phyloP scores from a whole-genome alignment of 2,113 vertebrate genomes.

The Channa argus region DNA sequence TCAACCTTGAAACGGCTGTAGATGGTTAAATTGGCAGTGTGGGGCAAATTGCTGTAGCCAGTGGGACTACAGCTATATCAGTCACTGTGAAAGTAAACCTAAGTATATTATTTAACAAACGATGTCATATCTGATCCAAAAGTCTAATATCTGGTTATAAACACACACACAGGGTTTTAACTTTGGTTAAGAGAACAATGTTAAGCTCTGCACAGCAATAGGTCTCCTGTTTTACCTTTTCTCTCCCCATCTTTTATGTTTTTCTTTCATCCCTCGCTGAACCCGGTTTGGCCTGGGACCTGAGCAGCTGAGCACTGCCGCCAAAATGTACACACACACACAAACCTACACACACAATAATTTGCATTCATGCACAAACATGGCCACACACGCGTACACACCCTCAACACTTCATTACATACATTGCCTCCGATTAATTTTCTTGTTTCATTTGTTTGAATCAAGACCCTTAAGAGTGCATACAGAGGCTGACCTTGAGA shows the following conservation, averaged over 20 bases:
- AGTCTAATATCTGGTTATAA: too few relatives aligned
- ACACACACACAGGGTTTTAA: constrained; percentile 68
- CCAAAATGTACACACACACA: constrained; percentile 20
- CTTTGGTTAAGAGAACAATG: constrained; percentile 90
- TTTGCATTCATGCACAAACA: constrained; percentile 34
- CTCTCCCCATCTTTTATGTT: constrained; percentile 84
- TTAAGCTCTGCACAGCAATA: constrained; percentile 82
- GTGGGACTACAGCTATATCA: too few relatives aligned
- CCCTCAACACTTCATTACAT: constrained; percentile 33
- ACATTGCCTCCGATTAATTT: constrained; percentile 64
- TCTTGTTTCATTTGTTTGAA: constrained; percentile 73
- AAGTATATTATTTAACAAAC: too few relatives aligned
- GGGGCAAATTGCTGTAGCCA: background rate
- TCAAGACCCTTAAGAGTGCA: constrained; percentile 67
- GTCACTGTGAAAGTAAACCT: too few relatives aligned
- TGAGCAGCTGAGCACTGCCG: constrained; percentile 68
- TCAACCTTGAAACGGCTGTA: background rate
- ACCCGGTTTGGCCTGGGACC: constrained; percentile 52
- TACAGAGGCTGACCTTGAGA: constrained; percentile 76
- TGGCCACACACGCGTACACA: constrained; percentile 7
- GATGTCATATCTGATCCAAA: too few relatives aligned
- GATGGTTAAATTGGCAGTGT: background rate
- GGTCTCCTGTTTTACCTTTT: constrained; percentile 86
- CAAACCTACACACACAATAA: constrained; percentile 16
- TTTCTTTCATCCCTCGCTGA: constrained; percentile 72